These are phyloP conservation scores for Drosophila bipectinata DNA, from an alignment of 1,140 invertebrate genomes.

Conservation along the genomic window DNA sequence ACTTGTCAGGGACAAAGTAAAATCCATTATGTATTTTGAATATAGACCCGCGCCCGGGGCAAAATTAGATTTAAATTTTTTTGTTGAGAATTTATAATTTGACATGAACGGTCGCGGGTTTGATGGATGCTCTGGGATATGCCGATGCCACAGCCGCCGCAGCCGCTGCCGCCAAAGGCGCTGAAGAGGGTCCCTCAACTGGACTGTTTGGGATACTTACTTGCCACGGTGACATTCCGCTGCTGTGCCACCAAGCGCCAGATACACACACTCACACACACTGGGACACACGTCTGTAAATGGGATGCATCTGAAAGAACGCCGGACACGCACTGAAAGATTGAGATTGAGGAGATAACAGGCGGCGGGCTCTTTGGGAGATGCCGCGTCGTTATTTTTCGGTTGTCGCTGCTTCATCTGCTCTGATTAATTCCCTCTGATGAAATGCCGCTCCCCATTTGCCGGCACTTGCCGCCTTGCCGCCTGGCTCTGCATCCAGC, in stretches of 20 bases:
- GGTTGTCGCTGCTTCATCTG: slow-evolving; percentile 75
- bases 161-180: slow-evolving; percentile 6
- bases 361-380: slow-evolving; percentile 50
- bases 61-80: slow-evolving; percentile 79
- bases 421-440: slow-evolving; percentile 78
- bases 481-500: not conserved
- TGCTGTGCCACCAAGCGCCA: slow-evolving; percentile 40
- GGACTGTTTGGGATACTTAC: slow-evolving; percentile 3
- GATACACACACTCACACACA: slow-evolving; percentile 3
- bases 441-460: slow-evolving; percentile 65
- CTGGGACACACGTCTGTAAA: slow-evolving; percentile 21
- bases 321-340: slow-evolving; percentile 54
- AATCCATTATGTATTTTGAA: slow-evolving; percentile 78
- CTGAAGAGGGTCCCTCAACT: slow-evolving; percentile 22
- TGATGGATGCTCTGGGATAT: slow-evolving; percentile 63
- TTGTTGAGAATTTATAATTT: slow-evolving; percentile 65
- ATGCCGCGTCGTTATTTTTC: slow-evolving; percentile 78
- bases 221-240: slow-evolving; percentile 44
- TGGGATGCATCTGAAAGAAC: slow-evolving; percentile 23
- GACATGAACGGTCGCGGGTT: slow-evolving; percentile 61
- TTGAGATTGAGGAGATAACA: slow-evolving; percentile 72
- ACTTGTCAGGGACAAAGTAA: slow-evolving; percentile 68
- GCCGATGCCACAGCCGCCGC: not conserved
- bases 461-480: slow-evolving; percentile 18
- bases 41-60: slow-evolving; percentile 28